These are phyloP conservation scores for Anthoscopus minutus DNA, from an alignment of 2,113 vertebrate genomes.

Conservation along the genomic window DNA sequence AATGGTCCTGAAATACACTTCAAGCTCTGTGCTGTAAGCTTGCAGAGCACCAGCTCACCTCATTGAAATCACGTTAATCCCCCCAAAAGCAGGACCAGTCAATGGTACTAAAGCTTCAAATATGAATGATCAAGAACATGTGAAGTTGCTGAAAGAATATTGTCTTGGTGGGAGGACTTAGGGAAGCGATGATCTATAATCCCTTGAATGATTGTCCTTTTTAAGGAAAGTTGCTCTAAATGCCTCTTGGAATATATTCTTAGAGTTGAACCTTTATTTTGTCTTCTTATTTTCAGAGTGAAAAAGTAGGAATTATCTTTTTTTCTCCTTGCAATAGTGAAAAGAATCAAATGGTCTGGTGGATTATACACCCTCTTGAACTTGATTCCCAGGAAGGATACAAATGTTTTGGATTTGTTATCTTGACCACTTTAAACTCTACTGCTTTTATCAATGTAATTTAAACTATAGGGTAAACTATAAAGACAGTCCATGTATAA, in stretches of 20 bases:
- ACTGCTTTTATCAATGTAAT: not conserved
- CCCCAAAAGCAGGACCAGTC: not conserved
- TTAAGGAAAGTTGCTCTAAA: constrained; percentile 1
- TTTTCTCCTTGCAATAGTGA: not conserved
- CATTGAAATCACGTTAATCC: constrained; percentile 29
- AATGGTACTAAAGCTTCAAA: constrained; percentile 33
- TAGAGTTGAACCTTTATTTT: not conserved
- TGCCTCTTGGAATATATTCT: not conserved
- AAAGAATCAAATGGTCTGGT: not conserved
- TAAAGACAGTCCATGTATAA: not conserved
- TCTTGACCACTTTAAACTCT: not conserved
- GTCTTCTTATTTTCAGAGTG: not conserved
- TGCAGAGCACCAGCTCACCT: not conserved
- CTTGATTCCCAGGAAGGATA: not conserved
- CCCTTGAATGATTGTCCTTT: constrained; percentile 8
- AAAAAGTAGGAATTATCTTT: not conserved
- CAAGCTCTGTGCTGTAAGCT: not conserved
- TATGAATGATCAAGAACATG: constrained; percentile 1
- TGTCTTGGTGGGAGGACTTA: not conserved
- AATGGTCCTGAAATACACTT: not conserved
- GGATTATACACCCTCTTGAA: not conserved
- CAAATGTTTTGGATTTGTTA: not conserved
- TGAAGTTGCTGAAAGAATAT: constrained; percentile 15
- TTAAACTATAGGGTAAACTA: not conserved
- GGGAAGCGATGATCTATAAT: not conserved